Percentiles rank a stretch among this genome's conserved stretches.
Conservation (phyloP, 2,888 invertebrate species). For the Pristionchus mayeri region DNA sequence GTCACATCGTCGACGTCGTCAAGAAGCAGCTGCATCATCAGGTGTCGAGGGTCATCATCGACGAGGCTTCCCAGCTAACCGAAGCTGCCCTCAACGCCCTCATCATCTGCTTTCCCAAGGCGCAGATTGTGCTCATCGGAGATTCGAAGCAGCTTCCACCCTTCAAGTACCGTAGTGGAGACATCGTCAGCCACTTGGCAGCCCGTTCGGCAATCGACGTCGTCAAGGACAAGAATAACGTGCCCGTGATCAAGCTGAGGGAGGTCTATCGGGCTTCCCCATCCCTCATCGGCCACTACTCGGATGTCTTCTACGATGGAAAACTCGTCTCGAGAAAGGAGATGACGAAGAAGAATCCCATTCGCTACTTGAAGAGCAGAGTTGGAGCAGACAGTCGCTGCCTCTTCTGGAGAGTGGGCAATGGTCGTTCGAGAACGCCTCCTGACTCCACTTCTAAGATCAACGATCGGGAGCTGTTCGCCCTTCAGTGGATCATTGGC, state of each 20-base stretch:
- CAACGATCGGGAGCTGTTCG: not conserved
- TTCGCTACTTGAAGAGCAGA: not conserved
- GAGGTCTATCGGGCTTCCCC: not conserved
- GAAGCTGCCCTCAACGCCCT: not conserved
- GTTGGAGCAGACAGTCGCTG: not conserved
- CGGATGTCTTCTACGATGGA: not conserved
- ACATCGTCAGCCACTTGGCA: not conserved
- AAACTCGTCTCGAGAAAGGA: not conserved
- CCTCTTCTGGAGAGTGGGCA: slow-evolving; percentile 11
- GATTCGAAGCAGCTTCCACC: not conserved
- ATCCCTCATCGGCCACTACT: not conserved
- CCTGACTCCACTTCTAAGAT: not conserved
- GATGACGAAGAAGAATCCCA: not conserved
- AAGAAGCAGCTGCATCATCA: not conserved
- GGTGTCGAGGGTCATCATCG: not conserved
- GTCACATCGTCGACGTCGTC: no score
- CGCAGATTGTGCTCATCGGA: slow-evolving; percentile 27
- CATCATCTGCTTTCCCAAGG: not conserved
- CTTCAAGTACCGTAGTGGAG: not conserved
- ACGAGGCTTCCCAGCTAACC: slow-evolving; percentile 15
- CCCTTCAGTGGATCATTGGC: not conserved
- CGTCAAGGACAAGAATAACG: not conserved
- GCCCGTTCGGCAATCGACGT: not conserved
- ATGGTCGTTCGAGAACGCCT: not conserved
- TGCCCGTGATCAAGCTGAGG: not conserved